Base-by-base conservation (phyloP, 2,797 vertebrate species). In the Lacerta bilineata region DNA sequence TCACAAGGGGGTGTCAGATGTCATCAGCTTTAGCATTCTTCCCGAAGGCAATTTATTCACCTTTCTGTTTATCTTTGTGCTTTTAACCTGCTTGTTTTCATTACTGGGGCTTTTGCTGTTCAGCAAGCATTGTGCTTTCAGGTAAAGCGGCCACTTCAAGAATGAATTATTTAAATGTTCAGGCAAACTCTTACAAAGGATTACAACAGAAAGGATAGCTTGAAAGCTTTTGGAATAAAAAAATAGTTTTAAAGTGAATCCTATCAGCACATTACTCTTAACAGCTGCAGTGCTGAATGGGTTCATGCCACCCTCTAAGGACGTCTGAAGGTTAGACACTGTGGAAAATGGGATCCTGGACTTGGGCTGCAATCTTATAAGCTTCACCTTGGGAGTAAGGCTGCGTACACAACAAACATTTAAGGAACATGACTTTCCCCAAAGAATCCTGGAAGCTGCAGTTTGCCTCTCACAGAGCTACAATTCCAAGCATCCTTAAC, bases 1-100 rank as follows among this genome's bases (percentile, higher is more conserved):
- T 88, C 15, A 9, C 27, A 88, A 79, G 29, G 83, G 1, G 72
- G 75, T 90, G 77, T 88, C 91, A 91, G 23, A 78, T 23, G 78
- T 2, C 80, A 66, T 86, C 43, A 87, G 20, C 7, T 85, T 89
- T 87, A 74, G 17, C 27, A 74, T 85, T 68, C 72, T 33, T 93
- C 85, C 74, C 90, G 33, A 78, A 80, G 77, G 90, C 93, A 90
- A 7, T n/a, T 91, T 71, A 3, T 80, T 82, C 23, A 80, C 2
- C 7, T 85, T 91, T 27, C 18, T 72, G 2, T 88, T 93, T 83
- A 76, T 91, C 2, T 91, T 69, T 80, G 7, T 17, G 39, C 29
- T 0, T 85, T 71, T 23, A 71, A 72, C 75, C 20, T 89, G 0
- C 74, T 92, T 81, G 1, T 64, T 93, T 64, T 92, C 4, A 39